These are phyloP conservation scores for Nyctibius grandis DNA, from an alignment of 2,797 vertebrate species.

Conservation along the genomic window DNA sequence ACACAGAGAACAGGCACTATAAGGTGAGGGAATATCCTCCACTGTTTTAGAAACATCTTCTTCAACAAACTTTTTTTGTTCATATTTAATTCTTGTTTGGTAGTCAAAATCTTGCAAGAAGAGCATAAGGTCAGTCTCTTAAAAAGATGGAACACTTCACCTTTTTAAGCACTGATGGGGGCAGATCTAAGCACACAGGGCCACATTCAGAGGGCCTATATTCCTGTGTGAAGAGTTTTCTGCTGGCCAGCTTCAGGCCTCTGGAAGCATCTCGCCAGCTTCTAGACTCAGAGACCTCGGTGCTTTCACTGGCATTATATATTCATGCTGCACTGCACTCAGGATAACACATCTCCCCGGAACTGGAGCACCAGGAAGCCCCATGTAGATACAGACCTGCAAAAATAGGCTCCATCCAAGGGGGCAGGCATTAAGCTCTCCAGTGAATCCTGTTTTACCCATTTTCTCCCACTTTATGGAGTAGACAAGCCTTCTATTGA, in stretches of 20 bases:
- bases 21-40: background rate
- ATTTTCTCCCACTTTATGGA: background rate
- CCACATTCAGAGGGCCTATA: background rate
- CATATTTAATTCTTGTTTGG: background rate
- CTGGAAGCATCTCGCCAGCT: background rate
- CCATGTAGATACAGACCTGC: background rate
- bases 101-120: background rate
- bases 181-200: background rate
- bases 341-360: rapidly evolving
- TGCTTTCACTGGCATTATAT: background rate
- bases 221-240: rapidly evolving
- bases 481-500: background rate
- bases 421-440: background rate
- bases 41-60: background rate
- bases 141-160: background rate
- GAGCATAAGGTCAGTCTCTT: background rate
- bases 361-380: background rate
- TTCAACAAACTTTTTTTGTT: background rate
- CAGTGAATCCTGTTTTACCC: background rate
- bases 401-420: background rate
- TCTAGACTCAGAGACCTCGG: background rate
- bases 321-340: background rate
- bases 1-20: background rate
- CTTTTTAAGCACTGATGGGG: background rate
- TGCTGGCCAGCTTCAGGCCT: background rate